These are phyloP conservation scores for Hartigia nigra DNA, from an alignment of 2,888 invertebrate genomes.

Conservation along the genomic window DNA sequence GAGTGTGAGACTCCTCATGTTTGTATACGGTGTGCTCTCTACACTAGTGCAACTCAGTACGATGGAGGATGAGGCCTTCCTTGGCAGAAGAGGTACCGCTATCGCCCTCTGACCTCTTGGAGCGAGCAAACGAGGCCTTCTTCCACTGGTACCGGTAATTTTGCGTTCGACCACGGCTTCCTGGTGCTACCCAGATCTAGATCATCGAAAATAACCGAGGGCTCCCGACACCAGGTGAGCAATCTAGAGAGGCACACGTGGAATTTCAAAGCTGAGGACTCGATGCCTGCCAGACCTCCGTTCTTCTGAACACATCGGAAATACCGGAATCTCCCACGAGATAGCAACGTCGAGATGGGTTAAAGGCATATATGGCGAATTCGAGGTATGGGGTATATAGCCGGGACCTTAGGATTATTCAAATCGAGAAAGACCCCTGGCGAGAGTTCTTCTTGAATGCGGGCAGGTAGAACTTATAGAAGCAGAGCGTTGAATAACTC, in stretches of 20 bases:
- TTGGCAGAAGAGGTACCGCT: conserved; percentile 61
- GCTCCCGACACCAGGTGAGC: neutral
- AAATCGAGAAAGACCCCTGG: conserved; percentile 39
- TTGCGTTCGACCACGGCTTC: conserved; percentile 55
- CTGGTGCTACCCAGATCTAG: conserved; percentile 57
- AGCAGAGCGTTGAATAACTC: conserved; percentile 28
- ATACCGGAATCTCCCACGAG: neutral
- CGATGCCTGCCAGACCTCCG: neutral
- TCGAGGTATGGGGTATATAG: neutral
- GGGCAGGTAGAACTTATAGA: neutral
- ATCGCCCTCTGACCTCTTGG: conserved; percentile 63
- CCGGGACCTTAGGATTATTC: conserved; percentile 41
- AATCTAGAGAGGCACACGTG: neutral
- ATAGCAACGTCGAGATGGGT: neutral
- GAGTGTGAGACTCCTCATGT: conserved; percentile 19
- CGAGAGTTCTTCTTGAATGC: conserved; percentile 28
- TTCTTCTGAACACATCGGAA: neutral
- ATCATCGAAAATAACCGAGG: conserved; percentile 46
- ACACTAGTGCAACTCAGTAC: conserved; percentile 24
- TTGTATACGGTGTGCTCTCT: conserved; percentile 31
- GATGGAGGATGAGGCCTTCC: conserved; percentile 43
- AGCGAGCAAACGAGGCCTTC: conserved; percentile 56
- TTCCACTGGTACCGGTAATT: conserved; percentile 56
- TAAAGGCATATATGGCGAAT: neutral
- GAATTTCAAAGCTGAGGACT: neutral